A percentile compares a stretch with the other conserved stretches of the same genome.
phyloP scores from a whole-genome alignment of 2,888 invertebrate genomes.

The Rhodophaea formosa region DNA sequence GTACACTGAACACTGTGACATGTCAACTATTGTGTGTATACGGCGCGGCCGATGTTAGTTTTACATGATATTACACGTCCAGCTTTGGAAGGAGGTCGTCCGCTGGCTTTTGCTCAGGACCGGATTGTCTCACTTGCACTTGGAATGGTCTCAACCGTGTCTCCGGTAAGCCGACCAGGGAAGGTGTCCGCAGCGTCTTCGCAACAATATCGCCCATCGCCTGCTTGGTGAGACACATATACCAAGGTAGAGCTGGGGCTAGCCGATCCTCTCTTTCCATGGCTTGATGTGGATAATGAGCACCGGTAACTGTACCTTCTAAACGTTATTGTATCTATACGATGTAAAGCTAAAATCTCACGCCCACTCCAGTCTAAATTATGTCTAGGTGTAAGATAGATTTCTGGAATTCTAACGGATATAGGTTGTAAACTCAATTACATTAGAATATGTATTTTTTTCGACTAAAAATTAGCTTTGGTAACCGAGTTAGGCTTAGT shows the following conservation, averaged over 20 bases:
- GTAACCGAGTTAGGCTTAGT: conserved; percentile 48
- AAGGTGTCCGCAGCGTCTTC: background rate
- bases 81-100: background rate
- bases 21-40: conserved; percentile 22
- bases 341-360: conserved; percentile 17
- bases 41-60: conserved; percentile 15
- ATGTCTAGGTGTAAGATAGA: conserved; percentile 14
- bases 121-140: background rate
- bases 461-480: conserved; percentile 47
- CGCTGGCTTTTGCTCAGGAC: background rate
- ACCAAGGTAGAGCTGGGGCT: background rate
- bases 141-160: background rate
- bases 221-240: background rate
- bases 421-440: conserved; percentile 44
- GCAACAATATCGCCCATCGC: background rate
- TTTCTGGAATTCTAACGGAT: conserved; percentile 13
- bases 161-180: background rate
- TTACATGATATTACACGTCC: background rate
- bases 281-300: background rate
- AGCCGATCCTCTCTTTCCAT: background rate
- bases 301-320: background rate
- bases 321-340: conserved; percentile 8
- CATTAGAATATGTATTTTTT: conserved; percentile 51
- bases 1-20: conserved; percentile 38
- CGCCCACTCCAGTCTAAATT: conserved; percentile 12